Base-by-base conservation (phyloP, 2,888 invertebrate species). In the Drosophila maculinotata region DNA sequence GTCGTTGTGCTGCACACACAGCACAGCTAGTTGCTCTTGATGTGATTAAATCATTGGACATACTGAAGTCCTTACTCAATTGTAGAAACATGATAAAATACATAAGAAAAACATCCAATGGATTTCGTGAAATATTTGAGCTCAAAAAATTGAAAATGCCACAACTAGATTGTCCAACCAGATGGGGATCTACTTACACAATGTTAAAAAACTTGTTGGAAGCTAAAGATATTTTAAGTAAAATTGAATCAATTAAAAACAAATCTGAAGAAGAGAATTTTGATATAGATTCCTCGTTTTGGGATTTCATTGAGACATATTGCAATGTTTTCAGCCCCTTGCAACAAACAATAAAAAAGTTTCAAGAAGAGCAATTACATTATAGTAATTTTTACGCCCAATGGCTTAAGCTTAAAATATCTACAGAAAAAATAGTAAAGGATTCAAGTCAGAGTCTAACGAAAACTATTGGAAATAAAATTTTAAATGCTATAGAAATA, bases 1-100 rank as follows among this genome's bases (percentile, higher is more conserved):
- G 62, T 33, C 51, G 58, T 14, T 69, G 64, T 64, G 70, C 60
- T 28, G 66, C 68, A 12, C 51, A 70, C 15, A 69, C 64, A 44
- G 52, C 52, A 3, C 66, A 75, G 17, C 56, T 75, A 0, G 44
- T 49, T 60, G 69, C 64, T 9, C 36, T 75, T 0, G 69, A 71
- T 47, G 60, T 62, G 2, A 20, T 30, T 4, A 64, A 63, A 51
- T 33, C 35, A 12, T n/a, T 25, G 25, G 56, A 60, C 4, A 52
- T 53, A 8, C 1, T 42, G 1, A 44, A 59, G 12, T 59, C 14
- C 14, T 1, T 59, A 8, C 26, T 65, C 0, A 60, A 25, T 35
- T 71, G 64, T 23, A 36, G 68, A 1, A 62, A 62, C 14, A 26
- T 68, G 45, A 54, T 39, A 25, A 68, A 62, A 56, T 62, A 17